Percentiles rank a stretch among this genome's conserved stretches.
phyloP scores from a whole-genome alignment of 92 coral and sea anemone genomes.

The Epizoanthus stellaris region DNA sequence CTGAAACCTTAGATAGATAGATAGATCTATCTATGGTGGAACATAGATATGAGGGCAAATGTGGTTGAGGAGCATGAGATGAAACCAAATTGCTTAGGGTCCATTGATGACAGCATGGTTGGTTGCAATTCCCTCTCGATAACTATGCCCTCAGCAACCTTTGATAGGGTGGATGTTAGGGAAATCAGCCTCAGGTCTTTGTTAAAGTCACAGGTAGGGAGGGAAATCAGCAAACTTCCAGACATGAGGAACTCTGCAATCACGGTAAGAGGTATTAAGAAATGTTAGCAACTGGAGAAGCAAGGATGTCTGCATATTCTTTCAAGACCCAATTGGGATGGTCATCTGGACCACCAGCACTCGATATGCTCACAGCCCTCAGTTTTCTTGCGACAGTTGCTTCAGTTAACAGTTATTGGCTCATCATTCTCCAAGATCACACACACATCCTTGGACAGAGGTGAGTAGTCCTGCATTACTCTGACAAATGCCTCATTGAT shows the following conservation, averaged over 20 bases:
- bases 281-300: slow-evolving; percentile 55
- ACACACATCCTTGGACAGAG: slow-evolving; percentile 43
- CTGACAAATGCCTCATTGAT: too few species aligned
- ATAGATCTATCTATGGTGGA: slow-evolving; percentile 5
- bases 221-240: slow-evolving; percentile 63
- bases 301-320: slow-evolving; percentile 70
- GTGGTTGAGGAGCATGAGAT: slow-evolving; percentile 56
- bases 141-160: slow-evolving; percentile 41
- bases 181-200: slow-evolving; percentile 63
- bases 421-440: slow-evolving; percentile 44
- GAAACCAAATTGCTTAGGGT: slow-evolving; percentile 54
- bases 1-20: too few species aligned
- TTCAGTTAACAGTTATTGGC: slow-evolving; percentile 48
- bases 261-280: slow-evolving; percentile 58
- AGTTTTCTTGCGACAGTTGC: slow-evolving; percentile 47
- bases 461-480: slow-evolving; percentile 45
- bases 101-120: slow-evolving; percentile 25
- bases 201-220: slow-evolving; percentile 54
- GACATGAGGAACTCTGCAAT: slow-evolving; percentile 47
- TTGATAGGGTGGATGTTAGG: slow-evolving; percentile 63
- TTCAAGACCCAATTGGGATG: slow-evolving; percentile 64
- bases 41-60: slow-evolving; percentile 53
- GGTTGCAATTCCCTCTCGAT: slow-evolving; percentile 39
- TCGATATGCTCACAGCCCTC: slow-evolving; percentile 19
- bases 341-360: slow-evolving; percentile 68